Base-by-base conservation (phyloP, 2,113 vertebrate genomes). In the Gadus macrocephalus region DNA sequence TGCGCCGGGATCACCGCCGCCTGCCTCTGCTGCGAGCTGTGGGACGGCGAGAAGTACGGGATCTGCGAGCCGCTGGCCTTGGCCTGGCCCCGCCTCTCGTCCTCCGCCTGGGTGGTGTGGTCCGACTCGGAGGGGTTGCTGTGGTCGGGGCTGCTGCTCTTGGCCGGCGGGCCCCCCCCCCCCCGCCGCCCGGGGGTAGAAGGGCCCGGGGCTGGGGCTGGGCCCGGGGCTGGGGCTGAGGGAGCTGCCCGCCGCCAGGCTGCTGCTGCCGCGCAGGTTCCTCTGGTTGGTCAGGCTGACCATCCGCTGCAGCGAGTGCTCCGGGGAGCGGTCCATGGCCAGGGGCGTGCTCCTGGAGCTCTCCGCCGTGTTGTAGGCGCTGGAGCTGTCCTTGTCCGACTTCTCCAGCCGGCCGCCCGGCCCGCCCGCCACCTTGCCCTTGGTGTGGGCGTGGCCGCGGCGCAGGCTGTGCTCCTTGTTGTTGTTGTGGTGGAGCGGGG, bases 341-440 rank as follows among this genome's bases (percentile, higher is more conserved):
- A 97, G 84, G 0, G 96, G 96, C 0, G 95, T 96, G 79, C 95
- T 98, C 71, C 96, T 91, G 56, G 95, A 96, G 81, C 96, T 99
- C 83, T 99, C 97, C 0, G 97, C 96, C 0, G 96, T 99, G 85
- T 98, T 99, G 77, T 99, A 98, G 22, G 96, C 96, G 4, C 97
- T 99, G 25, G 97, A 98, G 75, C 95, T 98, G 88, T 99, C 97
- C 80, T 98, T 99, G 89, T 99, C 97, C 0, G 95, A 99, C 85
- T 95, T 96, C 78, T 96, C 97, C 4, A 94, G 93, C 53, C 95
- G 93, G 72, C 95, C 96, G 1, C 92, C 89, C 63, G 94, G 95
- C 70, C 96, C 94, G 5, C 89, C 89, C 59, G 90, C 88, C 55
- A 95, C 84, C 80, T 95, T 95, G 3, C 89, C 87, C 76, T 89